Conservation (phyloP, 2,888 invertebrate genomes). For the Cerastis rubricosa region DNA sequence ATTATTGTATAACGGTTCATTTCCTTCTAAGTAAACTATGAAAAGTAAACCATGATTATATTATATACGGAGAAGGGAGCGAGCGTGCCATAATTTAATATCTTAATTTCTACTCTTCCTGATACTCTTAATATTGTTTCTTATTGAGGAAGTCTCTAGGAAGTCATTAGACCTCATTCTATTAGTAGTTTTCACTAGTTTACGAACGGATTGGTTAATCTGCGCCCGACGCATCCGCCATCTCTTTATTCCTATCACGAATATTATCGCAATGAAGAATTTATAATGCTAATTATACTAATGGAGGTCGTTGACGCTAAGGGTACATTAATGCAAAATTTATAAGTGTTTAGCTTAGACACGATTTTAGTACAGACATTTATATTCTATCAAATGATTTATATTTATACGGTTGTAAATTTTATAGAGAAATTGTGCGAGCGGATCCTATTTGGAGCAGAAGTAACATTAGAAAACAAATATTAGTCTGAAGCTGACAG, state of each 20-base stretch:
- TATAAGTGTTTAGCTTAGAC: conserved; percentile 37
- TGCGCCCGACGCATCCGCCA: conserved; percentile 43
- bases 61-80: conserved; percentile 40
- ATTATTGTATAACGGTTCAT: conserved; percentile 56
- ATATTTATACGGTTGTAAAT: conserved; percentile 40
- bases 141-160: conserved; percentile 53
- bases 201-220: conserved; percentile 38
- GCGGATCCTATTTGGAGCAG: conserved; percentile 22
- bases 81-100: conserved; percentile 49
- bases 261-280: conserved; percentile 57
- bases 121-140: conserved; percentile 47
- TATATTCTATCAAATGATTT: conserved; percentile 43
- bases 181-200: conserved; percentile 38
- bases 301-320: conserved; percentile 58
- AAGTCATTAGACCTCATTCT: conserved; percentile 51
- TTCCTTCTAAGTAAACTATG: conserved; percentile 48
- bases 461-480: conserved; percentile 28
- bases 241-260: conserved; percentile 62
- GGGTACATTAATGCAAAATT: conserved; percentile 41
- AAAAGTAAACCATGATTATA: conserved; percentile 57
- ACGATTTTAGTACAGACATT: conserved; percentile 44
- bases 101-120: conserved; percentile 61
- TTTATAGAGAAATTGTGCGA: conserved; percentile 46
- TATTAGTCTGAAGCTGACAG: background rate
- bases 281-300: conserved; percentile 52